Conservation (phyloP, 1,140 invertebrate genomes). For the Spodoptera frugiperda region DNA sequence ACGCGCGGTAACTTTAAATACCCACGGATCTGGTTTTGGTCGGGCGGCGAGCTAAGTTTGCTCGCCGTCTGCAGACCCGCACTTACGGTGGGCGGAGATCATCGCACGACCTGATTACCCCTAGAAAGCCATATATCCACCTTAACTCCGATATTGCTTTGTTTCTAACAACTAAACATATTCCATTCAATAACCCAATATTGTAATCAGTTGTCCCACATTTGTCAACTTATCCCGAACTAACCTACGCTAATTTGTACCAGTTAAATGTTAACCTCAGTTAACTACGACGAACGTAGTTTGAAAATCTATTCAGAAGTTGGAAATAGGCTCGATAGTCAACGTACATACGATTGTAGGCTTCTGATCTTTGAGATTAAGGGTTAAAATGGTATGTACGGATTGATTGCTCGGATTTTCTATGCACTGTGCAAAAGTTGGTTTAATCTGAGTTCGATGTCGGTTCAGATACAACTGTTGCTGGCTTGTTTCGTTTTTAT, state of each 20-base stretch:
- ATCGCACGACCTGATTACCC: too few species aligned
- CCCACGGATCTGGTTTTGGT: too few species aligned
- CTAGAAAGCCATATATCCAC: too few species aligned
- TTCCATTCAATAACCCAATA: too few species aligned
- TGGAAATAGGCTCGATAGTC: slow-evolving; percentile 19
- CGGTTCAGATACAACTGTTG: slow-evolving; percentile 45
- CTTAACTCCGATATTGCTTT: neutral
- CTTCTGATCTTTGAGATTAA: neutral
- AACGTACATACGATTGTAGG: slow-evolving; percentile 28
- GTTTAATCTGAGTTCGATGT: slow-evolving; percentile 45
- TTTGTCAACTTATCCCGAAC: neutral
- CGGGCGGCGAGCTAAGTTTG: too few species aligned
- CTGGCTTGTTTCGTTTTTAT: slow-evolving; percentile 30
- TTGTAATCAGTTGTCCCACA: slow-evolving; percentile 12
- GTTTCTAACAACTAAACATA: neutral
- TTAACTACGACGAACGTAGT: slow-evolving; percentile 37
- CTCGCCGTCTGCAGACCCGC: too few species aligned
- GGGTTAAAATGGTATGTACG: slow-evolving; percentile 8
- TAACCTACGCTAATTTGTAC: slow-evolving; percentile 42
- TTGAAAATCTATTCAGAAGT: slow-evolving; percentile 48
- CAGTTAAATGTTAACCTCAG: slow-evolving; percentile 37
- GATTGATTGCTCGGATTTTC: slow-evolving; percentile 24
- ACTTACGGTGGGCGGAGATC: too few species aligned
- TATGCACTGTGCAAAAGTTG: slow-evolving; percentile 23
- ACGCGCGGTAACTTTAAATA: too few species aligned